Base-by-base conservation (phyloP, 2,888 invertebrate genomes). In the Hemithea aestivaria region DNA sequence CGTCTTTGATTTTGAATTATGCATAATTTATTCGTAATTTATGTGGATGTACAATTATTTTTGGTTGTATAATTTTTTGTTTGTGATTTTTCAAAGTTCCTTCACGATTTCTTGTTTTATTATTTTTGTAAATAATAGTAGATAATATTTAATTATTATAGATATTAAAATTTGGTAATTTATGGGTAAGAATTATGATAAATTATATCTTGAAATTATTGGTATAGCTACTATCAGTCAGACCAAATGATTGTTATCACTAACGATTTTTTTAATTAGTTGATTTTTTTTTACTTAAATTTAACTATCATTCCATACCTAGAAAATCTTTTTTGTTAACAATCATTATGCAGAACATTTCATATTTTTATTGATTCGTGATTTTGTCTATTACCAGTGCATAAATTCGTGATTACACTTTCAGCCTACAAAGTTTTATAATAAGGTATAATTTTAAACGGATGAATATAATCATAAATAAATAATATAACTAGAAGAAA, bases 21-120 rank as follows among this genome's bases (percentile, higher is more conserved):
- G 12, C 22, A 10, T 27, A 30, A 30, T 21, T 20, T 20, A 16
- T 23, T 23, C 10, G 20, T 11, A 38, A 48, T 43, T 31, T 52
- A 45, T 35, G 23, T 39, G 37, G 38, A 47, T 42, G 37, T 37
- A 36, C 33, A 46, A 46, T 39, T 35, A 45, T 36, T 52, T 38
- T 53, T 52, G 48, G 51, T 51, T 48, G 43, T 31, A 6, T 12
- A 27, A 46, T 56, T 48, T 56, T 59, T 55, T 61, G 53, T 58
- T 61, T 56, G 63, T 53, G 48, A 38, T 53, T 52, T 51, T 51
- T 69, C 65, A 75, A 77, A 79, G 79, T 79, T 80, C 80, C 80
- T 79, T 62, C 62, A 61, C 72, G 32, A 55, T 65, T 68, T 62
- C 64, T 53, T 52, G 65, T 65, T 65, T 40, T 56, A 50, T 50